phyloP scores from a whole-genome alignment of 2,113 vertebrate genomes.

The Tringa solitaria region DNA sequence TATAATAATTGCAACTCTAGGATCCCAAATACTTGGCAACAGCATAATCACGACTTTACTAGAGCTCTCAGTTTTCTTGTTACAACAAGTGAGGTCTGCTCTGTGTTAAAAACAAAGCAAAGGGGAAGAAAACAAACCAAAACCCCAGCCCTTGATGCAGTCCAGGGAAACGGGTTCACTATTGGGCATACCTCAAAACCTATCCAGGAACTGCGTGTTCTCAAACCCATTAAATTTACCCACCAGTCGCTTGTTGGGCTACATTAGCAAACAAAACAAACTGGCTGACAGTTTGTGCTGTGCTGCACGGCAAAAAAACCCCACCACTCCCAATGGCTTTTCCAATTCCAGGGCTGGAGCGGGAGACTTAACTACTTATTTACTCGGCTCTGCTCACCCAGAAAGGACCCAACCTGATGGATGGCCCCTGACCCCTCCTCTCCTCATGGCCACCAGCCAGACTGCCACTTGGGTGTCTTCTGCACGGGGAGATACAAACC shows the following conservation, averaged over 20 bases:
- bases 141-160: not conserved
- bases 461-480: constrained; percentile 30
- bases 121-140: constrained; percentile 36
- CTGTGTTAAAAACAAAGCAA: constrained; percentile 19
- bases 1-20: not conserved
- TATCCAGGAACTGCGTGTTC: constrained; percentile 35
- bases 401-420: constrained; percentile 39
- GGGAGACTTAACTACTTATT: constrained; percentile 39
- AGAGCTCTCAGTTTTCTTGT: not conserved
- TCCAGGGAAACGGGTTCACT: constrained; percentile 11
- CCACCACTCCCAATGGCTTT: constrained; percentile 32
- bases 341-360: not conserved
- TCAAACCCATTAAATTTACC: not conserved
- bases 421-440: not conserved
- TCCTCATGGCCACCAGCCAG: not conserved
- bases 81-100: constrained; percentile 18
- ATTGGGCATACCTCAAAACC: not conserved
- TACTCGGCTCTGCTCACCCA: not conserved
- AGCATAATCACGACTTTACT: not conserved
- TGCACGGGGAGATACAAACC: not conserved
- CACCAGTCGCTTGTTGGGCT: constrained; percentile 14
- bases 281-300: not conserved
- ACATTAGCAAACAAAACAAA: constrained; percentile 55
- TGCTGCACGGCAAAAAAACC: not conserved
- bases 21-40: not conserved